Percentiles rank a stretch among this genome's conserved stretches.
Conservation (phyloP, 2,113 vertebrate genomes). For the Sprattus sprattus region DNA sequence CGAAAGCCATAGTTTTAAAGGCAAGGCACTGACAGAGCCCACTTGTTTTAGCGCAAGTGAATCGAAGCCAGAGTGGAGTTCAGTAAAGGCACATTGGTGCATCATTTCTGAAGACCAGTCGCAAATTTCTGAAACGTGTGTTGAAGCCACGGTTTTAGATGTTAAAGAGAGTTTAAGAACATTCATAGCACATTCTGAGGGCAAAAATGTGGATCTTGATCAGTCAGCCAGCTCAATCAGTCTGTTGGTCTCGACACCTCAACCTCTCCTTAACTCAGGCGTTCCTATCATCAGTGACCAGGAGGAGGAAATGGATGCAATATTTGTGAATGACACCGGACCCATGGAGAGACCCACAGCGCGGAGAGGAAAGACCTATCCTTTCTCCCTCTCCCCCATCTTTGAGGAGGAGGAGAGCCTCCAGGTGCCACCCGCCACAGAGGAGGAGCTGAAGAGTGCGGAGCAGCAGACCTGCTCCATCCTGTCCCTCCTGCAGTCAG, state of each 20-base stretch:
- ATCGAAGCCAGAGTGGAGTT: conserved; percentile 10
- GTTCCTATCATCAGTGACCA: conserved; percentile 51
- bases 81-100: conserved; percentile 22
- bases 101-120: conserved; percentile 26
- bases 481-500: conserved; percentile 57
- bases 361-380: conserved; percentile 47
- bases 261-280: conserved; percentile 14
- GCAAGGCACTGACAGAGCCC: not conserved
- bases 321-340: conserved; percentile 54
- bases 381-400: conserved; percentile 60
- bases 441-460: conserved; percentile 48
- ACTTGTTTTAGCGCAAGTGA: not conserved
- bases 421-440: conserved; percentile 41
- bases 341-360: conserved; percentile 44
- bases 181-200: not conserved
- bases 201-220: conserved; percentile 27
- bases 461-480: conserved; percentile 53
- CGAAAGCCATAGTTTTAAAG: conserved; percentile 3
- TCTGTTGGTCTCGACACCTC: not conserved
- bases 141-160: not conserved
- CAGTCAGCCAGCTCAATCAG: not conserved
- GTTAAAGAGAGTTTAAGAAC: not conserved
- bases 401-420: conserved; percentile 52
- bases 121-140: conserved; percentile 13
- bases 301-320: conserved; percentile 54